Percentiles rank a stretch among this genome's conserved stretches.
Evolutionary conservation across 2,888 invertebrate genomes (phyloP).

Genomic region (Arctia plantaginis): DNA sequence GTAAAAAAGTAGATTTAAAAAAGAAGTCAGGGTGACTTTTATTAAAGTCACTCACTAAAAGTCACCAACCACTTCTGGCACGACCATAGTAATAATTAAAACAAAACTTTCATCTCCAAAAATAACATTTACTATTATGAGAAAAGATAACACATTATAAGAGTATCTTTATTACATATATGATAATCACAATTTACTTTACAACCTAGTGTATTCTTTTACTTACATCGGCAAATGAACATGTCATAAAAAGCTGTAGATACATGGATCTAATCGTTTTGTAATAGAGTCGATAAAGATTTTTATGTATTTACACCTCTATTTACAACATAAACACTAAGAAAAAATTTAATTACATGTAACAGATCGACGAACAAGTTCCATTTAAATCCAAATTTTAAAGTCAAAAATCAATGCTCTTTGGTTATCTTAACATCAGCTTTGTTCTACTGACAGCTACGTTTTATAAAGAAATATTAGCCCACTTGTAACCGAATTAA

Average conservation of each 20-base stretch:
- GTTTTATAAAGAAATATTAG: conserved; percentile 44
- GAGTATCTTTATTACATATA: neutral
- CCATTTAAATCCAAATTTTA: conserved; percentile 29
- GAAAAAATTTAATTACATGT: conserved; percentile 33
- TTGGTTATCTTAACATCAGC: conserved; percentile 41
- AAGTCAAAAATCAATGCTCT: conserved; percentile 27
- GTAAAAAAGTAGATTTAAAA: neutral
- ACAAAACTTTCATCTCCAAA: neutral
- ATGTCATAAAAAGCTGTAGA: conserved; percentile 1
- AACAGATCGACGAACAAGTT: conserved; percentile 20
- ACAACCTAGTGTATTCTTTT: neutral
- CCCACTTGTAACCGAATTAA: conserved; percentile 53
- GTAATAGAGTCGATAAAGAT: conserved; percentile 14
- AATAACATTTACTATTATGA: neutral
- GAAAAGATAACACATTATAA: neutral
- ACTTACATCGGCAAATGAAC: conserved; percentile 12
- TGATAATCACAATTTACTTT: neutral
- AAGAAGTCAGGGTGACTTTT: neutral
- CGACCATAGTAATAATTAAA: neutral
- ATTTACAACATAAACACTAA: conserved; percentile 35
- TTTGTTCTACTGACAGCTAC: conserved; percentile 47
- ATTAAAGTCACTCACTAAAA: neutral
- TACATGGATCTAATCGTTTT: conserved; percentile 10
- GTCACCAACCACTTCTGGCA: neutral
- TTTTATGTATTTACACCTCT: neutral